phyloP scores from a whole-genome alignment of 2,888 invertebrate species.

The Trichopoda pennipes region DNA sequence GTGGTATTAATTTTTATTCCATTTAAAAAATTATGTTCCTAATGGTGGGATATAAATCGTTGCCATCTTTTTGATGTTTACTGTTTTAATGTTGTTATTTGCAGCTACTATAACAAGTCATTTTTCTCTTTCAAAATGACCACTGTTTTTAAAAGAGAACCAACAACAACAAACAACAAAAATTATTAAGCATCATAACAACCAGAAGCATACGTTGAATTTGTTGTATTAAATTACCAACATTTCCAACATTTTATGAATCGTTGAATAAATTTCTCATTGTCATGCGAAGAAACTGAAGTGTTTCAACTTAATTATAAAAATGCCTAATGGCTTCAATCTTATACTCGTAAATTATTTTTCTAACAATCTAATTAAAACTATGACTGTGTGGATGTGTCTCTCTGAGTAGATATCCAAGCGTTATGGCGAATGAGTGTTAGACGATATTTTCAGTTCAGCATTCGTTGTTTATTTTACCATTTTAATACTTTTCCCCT shows the following conservation, averaged over 20 bases:
- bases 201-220: conserved; percentile 29
- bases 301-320: conserved; percentile 50
- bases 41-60: conserved; percentile 63
- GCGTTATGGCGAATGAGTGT: background rate
- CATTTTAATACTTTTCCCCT: background rate
- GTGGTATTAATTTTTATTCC: conserved; percentile 3
- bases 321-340: conserved; percentile 35
- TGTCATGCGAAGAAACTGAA: conserved; percentile 27
- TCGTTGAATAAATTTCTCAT: conserved; percentile 52
- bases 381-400: background rate
- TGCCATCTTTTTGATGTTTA: conserved; percentile 52
- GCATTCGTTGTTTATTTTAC: conserved; percentile 6
- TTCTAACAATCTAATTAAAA: background rate
- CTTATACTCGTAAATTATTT: background rate
- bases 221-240: conserved; percentile 43
- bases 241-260: conserved; percentile 40
- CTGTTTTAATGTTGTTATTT: conserved; percentile 57
- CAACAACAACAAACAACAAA: background rate
- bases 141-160: conserved; percentile 46
- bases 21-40: conserved; percentile 51
- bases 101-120: conserved; percentile 55
- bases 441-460: conserved; percentile 10
- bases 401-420: background rate
- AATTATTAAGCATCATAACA: conserved; percentile 42
- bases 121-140: conserved; percentile 58